Percentiles rank a stretch among this genome's conserved stretches.
These are phyloP conservation scores for Myiopsitta monachus DNA, from an alignment of 2,113 vertebrate species.

Conservation along the genomic window DNA sequence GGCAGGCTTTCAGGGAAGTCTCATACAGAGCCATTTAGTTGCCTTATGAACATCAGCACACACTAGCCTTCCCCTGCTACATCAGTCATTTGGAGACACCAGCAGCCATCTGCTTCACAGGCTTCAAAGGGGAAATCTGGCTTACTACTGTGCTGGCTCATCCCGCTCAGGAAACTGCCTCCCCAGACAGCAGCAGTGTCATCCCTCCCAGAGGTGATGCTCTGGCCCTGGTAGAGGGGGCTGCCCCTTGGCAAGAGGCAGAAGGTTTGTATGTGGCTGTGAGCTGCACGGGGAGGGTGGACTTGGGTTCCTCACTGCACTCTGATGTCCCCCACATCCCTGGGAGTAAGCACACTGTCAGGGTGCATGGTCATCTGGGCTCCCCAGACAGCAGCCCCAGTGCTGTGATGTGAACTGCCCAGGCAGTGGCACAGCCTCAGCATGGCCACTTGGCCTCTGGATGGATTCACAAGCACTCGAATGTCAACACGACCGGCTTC, in stretches of 20 bases:
- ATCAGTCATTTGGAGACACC: neutral
- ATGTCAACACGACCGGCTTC: neutral
- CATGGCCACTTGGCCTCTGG: neutral
- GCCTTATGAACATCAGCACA: neutral
- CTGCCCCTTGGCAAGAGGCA: neutral
- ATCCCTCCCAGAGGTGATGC: accelerated
- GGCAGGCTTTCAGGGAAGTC: neutral
- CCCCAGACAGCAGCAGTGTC: accelerated
- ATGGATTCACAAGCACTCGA: accelerated
- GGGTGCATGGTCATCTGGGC: accelerated
- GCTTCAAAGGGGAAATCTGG: neutral
- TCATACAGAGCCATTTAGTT: neutral
- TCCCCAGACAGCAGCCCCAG: accelerated
- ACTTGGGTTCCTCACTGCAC: accelerated
- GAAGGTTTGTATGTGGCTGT: neutral
- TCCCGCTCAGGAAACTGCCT: neutral
- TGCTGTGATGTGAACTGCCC: accelerated
- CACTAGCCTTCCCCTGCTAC: neutral
- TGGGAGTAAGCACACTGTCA: accelerated
- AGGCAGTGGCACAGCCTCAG: neutral
- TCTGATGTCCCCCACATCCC: neutral
- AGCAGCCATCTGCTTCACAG: neutral
- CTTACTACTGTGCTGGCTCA: neutral
- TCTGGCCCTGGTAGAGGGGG: accelerated
- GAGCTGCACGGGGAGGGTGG: neutral